Base-by-base conservation (phyloP, 2,888 invertebrate species). In the Tenthredo distinguenda region DNA sequence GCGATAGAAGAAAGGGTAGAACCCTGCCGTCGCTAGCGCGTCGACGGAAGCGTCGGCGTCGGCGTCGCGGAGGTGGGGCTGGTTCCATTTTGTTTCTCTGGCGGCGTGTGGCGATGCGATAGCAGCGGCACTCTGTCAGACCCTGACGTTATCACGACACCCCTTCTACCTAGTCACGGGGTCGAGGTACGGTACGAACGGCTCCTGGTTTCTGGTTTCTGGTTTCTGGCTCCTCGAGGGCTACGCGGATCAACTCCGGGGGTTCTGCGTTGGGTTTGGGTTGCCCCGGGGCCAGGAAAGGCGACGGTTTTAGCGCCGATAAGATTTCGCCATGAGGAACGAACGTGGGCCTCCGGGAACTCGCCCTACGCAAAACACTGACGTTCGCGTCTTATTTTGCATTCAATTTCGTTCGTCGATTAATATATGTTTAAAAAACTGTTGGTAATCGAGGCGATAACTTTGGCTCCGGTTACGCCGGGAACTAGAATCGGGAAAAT, bases 111-210 rank as follows among this genome's bases (percentile, higher is more conserved):
- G 93, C 93, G 92, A 92, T 91, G 93, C 94, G 94, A 94, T 94
- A 94, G 94, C 94, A 93, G 93, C 92, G 93, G 94, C 94, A 94
- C 94, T 94, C 94, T 94, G 94, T 94, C 94, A 94, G 93, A 94
- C 90, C 94, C 93, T 94, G 94, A 94, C 94, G 94, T 94, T 94
- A 94, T 94, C 94, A 93, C 92, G 92, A 92, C 93, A 92, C 92
- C 92, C 93, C 92, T 93, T 92, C 92, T 91, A 89, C 90, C 89
- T 90, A 84, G 79, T 72, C 65, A 84, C 81, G 71, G 83, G 68
- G 68, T 77, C 85, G 85, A 81, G 81, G 26, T 85, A 68, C 55
- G 77, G 76, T 76, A 85, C 74, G 71, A 37, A 43, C 84, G 40
- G 81, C 50, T 81, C 50, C 81, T 81, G 81, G 58, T 81, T 81